These are phyloP conservation scores for Bruchidius siliquastri DNA, from an alignment of 2,888 invertebrate genomes.

Conservation along the genomic window DNA sequence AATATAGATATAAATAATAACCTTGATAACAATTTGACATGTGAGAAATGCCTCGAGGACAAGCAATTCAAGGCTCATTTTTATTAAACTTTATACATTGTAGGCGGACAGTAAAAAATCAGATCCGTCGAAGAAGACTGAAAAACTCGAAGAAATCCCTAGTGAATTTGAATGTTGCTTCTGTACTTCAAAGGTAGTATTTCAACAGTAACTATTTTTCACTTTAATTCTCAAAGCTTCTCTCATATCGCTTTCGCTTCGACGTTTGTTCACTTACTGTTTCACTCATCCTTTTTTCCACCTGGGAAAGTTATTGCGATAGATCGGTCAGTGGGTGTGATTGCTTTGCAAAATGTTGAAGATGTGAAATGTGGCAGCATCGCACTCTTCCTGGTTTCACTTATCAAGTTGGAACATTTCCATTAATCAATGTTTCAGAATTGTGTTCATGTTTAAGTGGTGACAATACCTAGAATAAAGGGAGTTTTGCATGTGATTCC, in stretches of 20 bases:
- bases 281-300: neutral
- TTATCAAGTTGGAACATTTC: too few relatives aligned
- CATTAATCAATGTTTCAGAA: too few relatives aligned
- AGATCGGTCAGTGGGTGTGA: too few relatives aligned
- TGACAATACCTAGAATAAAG: too few relatives aligned
- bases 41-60: too few relatives aligned
- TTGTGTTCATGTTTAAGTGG: too few relatives aligned
- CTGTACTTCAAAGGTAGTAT: constrained; percentile 86
- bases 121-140: constrained; percentile 54
- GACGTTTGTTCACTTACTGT: neutral
- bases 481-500: too few relatives aligned
- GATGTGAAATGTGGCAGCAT: too few relatives aligned
- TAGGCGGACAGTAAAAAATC: constrained; percentile 58
- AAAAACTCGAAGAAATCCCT: constrained; percentile 78
- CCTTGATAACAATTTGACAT: too few relatives aligned
- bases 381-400: too few relatives aligned
- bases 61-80: neutral
- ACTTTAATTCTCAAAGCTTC: neutral
- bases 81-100: constrained; percentile 29
- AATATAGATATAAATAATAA: too few relatives aligned
- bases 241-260: neutral
- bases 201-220: neutral
- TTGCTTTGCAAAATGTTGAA: too few relatives aligned
- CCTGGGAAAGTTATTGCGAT: neutral
- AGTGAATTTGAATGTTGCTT: constrained; percentile 97